These are phyloP conservation scores for Oscarella lobularis DNA, from an alignment of 37 sponge, comb jelly and placozoan species.

Conservation along the genomic window DNA sequence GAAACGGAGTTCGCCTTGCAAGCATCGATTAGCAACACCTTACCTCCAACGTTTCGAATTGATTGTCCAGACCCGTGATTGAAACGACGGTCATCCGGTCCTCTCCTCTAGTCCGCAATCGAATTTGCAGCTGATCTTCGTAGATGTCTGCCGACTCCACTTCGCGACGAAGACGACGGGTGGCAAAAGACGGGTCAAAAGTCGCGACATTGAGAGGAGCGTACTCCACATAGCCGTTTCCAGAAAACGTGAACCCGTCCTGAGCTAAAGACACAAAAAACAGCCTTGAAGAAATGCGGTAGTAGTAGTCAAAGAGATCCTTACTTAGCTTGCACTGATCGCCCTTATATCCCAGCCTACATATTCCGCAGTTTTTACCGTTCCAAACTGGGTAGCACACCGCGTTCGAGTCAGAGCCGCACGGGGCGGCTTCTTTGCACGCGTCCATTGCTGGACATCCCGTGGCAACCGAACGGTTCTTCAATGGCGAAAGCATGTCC, in stretches of 20 bases:
- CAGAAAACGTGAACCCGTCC: no score
- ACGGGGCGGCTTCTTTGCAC: neutral
- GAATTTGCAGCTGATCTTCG: neutral
- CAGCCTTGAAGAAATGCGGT: no score
- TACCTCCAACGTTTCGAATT: neutral
- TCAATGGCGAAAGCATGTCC: neutral
- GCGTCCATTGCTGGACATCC: neutral
- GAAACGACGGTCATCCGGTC: neutral
- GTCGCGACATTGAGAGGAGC: neutral
- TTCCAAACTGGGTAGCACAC: neutral
- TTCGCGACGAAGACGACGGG: neutral
- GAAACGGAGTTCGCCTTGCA: no score
- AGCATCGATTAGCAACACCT: neutral
- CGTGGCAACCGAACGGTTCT: neutral
- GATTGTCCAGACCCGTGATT: neutral
- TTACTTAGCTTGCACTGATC: neutral
- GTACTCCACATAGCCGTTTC: neutral
- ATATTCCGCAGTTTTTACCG: neutral
- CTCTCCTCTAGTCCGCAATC: neutral
- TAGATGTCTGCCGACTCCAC: neutral
- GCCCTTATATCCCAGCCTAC: neutral
- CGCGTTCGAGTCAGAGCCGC: neutral
- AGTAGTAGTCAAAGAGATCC: no score
- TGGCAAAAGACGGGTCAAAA: no score
- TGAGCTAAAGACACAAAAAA: no score